phyloP scores from a whole-genome alignment of 1,140 invertebrate species.

The Drosophila littoralis region DNA sequence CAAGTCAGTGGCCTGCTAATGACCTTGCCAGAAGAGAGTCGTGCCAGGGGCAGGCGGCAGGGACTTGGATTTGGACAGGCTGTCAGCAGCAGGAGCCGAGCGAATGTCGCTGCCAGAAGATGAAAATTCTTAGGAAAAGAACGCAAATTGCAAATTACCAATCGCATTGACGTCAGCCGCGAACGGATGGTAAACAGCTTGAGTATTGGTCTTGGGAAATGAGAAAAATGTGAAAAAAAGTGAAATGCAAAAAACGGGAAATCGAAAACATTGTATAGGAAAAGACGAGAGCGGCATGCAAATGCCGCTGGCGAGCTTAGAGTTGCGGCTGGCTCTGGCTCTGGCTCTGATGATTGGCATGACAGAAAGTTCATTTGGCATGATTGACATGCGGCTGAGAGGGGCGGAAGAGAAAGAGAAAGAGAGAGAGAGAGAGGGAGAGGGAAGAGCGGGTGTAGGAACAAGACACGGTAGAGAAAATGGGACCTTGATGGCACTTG shows the following conservation, averaged over 20 bases:
- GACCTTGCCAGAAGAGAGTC: slow-evolving; percentile 44
- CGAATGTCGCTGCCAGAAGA: background rate
- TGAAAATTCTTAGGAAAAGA: background rate
- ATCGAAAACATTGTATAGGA: slow-evolving; percentile 24
- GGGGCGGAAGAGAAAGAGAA: background rate
- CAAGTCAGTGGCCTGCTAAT: slow-evolving; percentile 63
- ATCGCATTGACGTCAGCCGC: slow-evolving; percentile 45
- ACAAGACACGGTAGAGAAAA: background rate
- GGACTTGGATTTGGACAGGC: too few species aligned
- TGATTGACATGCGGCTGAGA: slow-evolving; percentile 39
- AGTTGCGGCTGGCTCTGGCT: background rate
- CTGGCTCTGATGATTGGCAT: slow-evolving; percentile 15
- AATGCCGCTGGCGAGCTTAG: slow-evolving; percentile 18
- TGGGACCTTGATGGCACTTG: slow-evolving; percentile 19
- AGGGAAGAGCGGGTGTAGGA: background rate
- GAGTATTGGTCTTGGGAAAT: background rate
- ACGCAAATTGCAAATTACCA: slow-evolving; percentile 35
- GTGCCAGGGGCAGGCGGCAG: too few species aligned
- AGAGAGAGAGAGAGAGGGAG: background rate
- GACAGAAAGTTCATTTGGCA: slow-evolving; percentile 34
- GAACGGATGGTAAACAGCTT: background rate
- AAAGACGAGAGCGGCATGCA: slow-evolving; percentile 25
- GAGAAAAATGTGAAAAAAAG: slow-evolving; percentile 13
- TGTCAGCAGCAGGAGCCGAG: background rate
- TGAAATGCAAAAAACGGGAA: slow-evolving; percentile 8